phyloP scores from a whole-genome alignment of 1,140 invertebrate genomes.

The Megalopta genalis region DNA sequence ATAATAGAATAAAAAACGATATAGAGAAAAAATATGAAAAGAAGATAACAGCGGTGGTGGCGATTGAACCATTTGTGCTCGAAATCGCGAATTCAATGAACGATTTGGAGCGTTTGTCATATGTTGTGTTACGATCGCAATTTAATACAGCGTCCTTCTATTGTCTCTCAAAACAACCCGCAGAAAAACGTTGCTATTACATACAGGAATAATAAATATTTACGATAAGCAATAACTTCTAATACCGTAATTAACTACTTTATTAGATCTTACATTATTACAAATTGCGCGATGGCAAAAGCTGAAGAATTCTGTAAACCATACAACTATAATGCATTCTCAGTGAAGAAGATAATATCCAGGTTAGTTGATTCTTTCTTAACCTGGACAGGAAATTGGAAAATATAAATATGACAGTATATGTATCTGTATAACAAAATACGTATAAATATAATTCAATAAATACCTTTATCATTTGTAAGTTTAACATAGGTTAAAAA shows the following conservation, averaged over 20 bases:
- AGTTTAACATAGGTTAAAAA: no score
- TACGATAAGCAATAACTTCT: background rate
- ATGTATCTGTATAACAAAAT: no score
- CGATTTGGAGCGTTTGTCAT: constrained; percentile 73
- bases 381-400: no score
- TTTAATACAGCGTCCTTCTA: constrained; percentile 59
- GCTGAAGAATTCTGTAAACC: constrained; percentile 15
- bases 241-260: background rate
- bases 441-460: no score
- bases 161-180: constrained; percentile 47
- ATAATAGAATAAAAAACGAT: constrained; percentile 40
- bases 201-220: constrained; percentile 69
- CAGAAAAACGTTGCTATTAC: constrained; percentile 55
- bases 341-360: background rate
- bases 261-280: constrained; percentile 61
- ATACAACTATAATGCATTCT: no score
- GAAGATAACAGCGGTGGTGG: constrained; percentile 60
- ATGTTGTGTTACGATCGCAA: constrained; percentile 75
- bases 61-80: constrained; percentile 72
- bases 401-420: no score
- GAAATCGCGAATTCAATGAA: constrained; percentile 69
- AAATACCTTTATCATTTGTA: no score
- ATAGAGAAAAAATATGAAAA: constrained; percentile 35
- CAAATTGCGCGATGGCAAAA: constrained; percentile 65
- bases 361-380: constrained; percentile 28